Conservation (phyloP, 2,888 invertebrate genomes). For the Hemistola chrysoprasaria region DNA sequence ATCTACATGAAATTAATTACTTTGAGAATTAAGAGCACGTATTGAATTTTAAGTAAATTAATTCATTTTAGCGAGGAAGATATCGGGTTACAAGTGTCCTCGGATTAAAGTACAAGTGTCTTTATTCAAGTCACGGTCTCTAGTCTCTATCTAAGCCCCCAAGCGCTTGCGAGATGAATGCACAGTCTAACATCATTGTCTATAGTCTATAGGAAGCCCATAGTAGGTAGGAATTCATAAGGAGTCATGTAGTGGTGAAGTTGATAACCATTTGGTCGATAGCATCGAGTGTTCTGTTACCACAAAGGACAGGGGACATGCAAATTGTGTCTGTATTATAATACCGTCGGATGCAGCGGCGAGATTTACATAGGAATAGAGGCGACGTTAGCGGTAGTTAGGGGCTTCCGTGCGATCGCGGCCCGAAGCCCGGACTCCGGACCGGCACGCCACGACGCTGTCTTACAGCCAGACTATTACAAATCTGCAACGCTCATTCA, state of each 20-base stretch:
- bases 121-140: constrained; percentile 58
- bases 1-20: constrained; percentile 35
- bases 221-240: constrained; percentile 53
- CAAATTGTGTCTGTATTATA: constrained; percentile 72
- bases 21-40: constrained; percentile 36
- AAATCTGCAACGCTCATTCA: constrained; percentile 68
- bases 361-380: constrained; percentile 78
- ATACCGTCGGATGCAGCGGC: constrained; percentile 56
- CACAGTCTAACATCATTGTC: constrained; percentile 40
- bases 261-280: constrained; percentile 27
- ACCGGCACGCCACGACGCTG: constrained; percentile 23
- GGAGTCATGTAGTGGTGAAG: constrained; percentile 28
- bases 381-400: constrained; percentile 60
- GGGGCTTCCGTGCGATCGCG: constrained; percentile 51
- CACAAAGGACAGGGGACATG: constrained; percentile 70
- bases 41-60: constrained; percentile 58
- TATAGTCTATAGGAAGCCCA: no score
- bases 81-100: constrained; percentile 49
- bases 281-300: constrained; percentile 27
- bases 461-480: constrained; percentile 55
- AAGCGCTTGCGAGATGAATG: constrained; percentile 5
- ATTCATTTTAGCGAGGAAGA: constrained; percentile 44
- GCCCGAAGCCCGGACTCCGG: constrained; percentile 30
- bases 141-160: constrained; percentile 24
- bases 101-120: constrained; percentile 40